Evolutionary conservation across 2,113 vertebrate genomes (phyloP), one percentile per base, ranked within the genome.

Genomic region (Myotis yumanensis): DNA sequence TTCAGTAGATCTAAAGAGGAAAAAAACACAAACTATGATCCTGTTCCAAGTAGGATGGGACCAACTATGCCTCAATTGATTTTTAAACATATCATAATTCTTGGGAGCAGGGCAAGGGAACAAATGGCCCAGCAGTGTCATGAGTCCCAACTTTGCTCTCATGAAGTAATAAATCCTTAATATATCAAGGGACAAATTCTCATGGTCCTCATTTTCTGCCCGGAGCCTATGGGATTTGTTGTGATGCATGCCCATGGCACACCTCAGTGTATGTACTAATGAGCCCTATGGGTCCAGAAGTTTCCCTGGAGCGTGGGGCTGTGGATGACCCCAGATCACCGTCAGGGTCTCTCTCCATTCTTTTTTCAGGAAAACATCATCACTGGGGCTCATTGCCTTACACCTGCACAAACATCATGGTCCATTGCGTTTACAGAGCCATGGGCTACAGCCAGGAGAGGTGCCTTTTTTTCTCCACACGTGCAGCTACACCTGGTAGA

Each of bases 101-200:
- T 66, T 77, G 62, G 62, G 20, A 48, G 71, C 6, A 66, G 17
- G 35, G 2, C 7, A n/a, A 62, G 37, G 15, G 6, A 62, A 43
- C 12, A 40, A 72, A 37, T 17, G 18, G 4, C 23, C 66, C 25
- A 9, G 25, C 4, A 28, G 48, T 32, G 4, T 7, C 5, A 3
- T n/a, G 4, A 66, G 20, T 57, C 22, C 30, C 1, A n/a, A 37
- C n/a, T 93, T 69, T 83, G 11, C 32, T 81, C 80, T 40, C 3
- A 0, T n/a, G 37, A 62, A 25, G 8, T 28, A 68, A 52, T 87
- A 77, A 62, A 14, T 72, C 11, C 10, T 82, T 83, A 86, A 59
- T 25, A 18, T 83, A 57, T 66, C 84, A 66, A 84, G 84, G 18
- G 85, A 94, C 57, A 84, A 30, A 89, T 76, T 91, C 76, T 92